A percentile compares a stretch with the other conserved stretches of the same genome.
Evolutionary conservation across 2,797 vertebrate species (phyloP).

Genomic region (Lepilemur ruficaudatus): DNA sequence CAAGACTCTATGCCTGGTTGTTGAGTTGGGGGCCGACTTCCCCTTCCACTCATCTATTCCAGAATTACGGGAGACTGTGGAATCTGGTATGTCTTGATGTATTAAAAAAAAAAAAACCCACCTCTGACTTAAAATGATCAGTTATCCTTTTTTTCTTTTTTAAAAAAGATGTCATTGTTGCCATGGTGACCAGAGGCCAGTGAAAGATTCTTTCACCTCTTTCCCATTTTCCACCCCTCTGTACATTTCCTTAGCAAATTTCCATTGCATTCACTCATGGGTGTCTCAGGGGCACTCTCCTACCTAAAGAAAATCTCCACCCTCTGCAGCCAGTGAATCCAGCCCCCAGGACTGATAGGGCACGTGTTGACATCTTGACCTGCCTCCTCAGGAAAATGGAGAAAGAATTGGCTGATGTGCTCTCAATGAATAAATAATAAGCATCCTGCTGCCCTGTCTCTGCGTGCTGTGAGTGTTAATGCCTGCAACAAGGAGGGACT

Average conservation of each 20-base stretch:
- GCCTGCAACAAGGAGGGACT: no score
- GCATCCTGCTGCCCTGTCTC: neutral
- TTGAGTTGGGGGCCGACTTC: neutral
- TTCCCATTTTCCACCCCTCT: neutral
- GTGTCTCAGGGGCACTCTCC: neutral
- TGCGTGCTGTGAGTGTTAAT: neutral
- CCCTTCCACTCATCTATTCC: neutral
- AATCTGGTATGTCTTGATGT: neutral
- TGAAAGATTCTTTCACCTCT: neutral
- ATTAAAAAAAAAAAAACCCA: neutral
- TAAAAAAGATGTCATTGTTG: neutral
- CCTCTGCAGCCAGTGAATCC: neutral
- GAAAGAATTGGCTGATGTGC: neutral
- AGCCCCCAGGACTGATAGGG: neutral
- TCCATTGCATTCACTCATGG: neutral
- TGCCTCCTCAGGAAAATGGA: neutral
- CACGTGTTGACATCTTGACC: neutral
- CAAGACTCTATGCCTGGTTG: neutral
- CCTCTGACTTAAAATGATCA: neutral
- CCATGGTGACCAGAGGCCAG: slow-evolving; percentile 29
- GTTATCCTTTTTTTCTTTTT: neutral
- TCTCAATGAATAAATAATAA: neutral
- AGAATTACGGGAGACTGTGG: neutral
- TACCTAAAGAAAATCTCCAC: neutral
- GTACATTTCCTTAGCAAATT: neutral